A percentile compares a stretch with the other conserved stretches of the same genome.
These are phyloP conservation scores for Chrysemys picta DNA, from an alignment of 2,113 vertebrate species.

Conservation along the genomic window DNA sequence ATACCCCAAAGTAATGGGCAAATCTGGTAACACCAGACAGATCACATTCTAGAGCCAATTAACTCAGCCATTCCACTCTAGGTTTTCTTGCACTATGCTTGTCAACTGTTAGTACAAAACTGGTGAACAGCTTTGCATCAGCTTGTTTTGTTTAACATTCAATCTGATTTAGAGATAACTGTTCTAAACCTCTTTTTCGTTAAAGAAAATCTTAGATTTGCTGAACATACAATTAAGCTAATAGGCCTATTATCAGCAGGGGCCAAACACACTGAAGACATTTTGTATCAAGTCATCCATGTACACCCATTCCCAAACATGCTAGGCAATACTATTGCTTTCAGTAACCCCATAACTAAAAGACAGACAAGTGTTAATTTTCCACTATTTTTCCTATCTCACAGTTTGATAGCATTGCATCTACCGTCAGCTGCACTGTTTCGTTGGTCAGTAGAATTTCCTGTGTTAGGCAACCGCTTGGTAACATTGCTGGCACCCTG, in stretches of 20 bases:
- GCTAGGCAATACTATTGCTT: not conserved
- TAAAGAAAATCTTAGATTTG: not conserved
- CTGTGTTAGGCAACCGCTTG: not conserved
- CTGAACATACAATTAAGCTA: slow-evolving; percentile 5
- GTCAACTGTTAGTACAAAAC: not conserved
- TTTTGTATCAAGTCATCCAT: not conserved
- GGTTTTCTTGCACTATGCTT: not conserved
- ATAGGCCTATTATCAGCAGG: not conserved
- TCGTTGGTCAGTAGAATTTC: not conserved
- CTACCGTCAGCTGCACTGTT: accelerated
- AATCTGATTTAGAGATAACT: not conserved
- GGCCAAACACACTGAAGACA: not conserved
- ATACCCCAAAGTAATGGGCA: too few species aligned
- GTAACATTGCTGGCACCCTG: not conserved
- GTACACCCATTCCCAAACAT: not conserved
- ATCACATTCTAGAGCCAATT: accelerated
- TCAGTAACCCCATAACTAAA: not conserved
- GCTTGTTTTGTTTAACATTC: not conserved
- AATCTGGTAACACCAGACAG: not conserved
- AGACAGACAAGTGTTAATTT: accelerated
- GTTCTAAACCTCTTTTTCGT: not conserved
- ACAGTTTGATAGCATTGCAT: not conserved
- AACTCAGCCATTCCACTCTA: accelerated
- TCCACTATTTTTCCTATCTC: not conserved
- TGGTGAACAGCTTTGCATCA: not conserved